Conservation (phyloP, 92 coral and sea anemone genomes). For the Porites divaricata region DNA sequence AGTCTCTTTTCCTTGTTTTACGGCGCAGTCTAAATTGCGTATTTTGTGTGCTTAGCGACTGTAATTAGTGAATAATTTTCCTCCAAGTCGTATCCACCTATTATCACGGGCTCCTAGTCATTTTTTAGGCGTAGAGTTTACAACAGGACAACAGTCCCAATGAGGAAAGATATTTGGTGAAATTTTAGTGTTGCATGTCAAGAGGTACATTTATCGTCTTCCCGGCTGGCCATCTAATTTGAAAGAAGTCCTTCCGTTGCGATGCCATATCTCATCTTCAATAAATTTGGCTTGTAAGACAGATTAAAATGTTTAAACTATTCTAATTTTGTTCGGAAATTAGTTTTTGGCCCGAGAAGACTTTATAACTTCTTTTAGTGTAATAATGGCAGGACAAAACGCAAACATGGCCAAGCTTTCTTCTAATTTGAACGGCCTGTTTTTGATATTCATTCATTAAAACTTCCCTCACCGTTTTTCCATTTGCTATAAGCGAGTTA, state of each 20-base stretch:
- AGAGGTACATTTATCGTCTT: neutral
- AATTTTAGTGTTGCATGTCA: neutral
- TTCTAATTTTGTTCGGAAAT: constrained; percentile 86
- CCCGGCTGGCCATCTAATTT: constrained; percentile 13
- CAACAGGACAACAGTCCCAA: neutral
- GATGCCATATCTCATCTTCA: constrained; percentile 51
- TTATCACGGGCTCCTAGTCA: neutral
- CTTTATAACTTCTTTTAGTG: constrained; percentile 8
- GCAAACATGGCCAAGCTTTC: neutral
- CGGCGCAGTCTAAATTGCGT: neutral
- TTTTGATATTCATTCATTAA: neutral
- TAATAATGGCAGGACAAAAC: constrained; percentile 8
- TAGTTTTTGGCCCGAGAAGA: constrained; percentile 48
- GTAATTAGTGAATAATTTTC: constrained; percentile 4
- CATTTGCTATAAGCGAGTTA: neutral
- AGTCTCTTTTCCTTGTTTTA: neutral
- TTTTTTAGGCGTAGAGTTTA: neutral
- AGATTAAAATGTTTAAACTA: constrained; percentile 78
- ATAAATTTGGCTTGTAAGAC: constrained; percentile 69
- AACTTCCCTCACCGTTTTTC: neutral
- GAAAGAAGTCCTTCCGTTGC: constrained; percentile 47
- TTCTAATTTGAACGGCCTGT: neutral
- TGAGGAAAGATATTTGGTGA: neutral
- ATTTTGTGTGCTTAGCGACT: constrained; percentile 11
- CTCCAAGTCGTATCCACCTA: neutral